phyloP scores from a whole-genome alignment of 2,888 invertebrate species.

The Luperina testacea region DNA sequence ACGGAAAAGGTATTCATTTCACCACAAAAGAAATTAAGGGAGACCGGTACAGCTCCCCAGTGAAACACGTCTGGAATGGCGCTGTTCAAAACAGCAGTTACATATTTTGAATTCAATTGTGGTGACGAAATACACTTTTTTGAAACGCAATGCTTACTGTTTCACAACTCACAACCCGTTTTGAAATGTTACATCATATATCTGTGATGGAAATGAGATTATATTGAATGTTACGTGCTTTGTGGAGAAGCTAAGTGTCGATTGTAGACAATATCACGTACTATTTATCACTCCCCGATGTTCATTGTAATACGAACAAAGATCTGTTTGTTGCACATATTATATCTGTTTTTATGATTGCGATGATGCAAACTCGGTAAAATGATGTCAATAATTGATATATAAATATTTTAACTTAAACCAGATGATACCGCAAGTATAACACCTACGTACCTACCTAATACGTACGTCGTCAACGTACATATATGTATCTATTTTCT shows the following conservation, averaged over 20 bases:
- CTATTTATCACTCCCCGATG: constrained; percentile 58
- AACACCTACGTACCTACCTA: constrained; percentile 11
- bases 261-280: constrained; percentile 66
- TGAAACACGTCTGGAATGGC: constrained; percentile 33
- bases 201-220: constrained; percentile 60
- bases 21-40: constrained; percentile 51
- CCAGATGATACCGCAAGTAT: constrained; percentile 15
- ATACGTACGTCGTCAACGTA: background rate
- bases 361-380: constrained; percentile 55
- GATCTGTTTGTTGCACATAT: constrained; percentile 58
- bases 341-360: constrained; percentile 57
- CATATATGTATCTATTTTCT: constrained; percentile 32
- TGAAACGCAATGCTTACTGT: constrained; percentile 46
- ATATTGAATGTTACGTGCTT: constrained; percentile 59
- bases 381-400: constrained; percentile 54
- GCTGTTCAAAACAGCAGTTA: constrained; percentile 28
- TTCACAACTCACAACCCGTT: constrained; percentile 49
- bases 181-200: constrained; percentile 56
- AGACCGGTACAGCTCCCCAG: constrained; percentile 32
- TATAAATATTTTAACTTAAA: constrained; percentile 41
- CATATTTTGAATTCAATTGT: constrained; percentile 44
- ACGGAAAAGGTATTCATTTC: constrained; percentile 44
- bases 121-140: constrained; percentile 54
- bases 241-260: constrained; percentile 53
- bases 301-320: constrained; percentile 66